Percentiles rank a stretch among this genome's conserved stretches.
Evolutionary conservation across 2,888 invertebrate genomes (phyloP).

Genomic region (Tipula helvola): DNA sequence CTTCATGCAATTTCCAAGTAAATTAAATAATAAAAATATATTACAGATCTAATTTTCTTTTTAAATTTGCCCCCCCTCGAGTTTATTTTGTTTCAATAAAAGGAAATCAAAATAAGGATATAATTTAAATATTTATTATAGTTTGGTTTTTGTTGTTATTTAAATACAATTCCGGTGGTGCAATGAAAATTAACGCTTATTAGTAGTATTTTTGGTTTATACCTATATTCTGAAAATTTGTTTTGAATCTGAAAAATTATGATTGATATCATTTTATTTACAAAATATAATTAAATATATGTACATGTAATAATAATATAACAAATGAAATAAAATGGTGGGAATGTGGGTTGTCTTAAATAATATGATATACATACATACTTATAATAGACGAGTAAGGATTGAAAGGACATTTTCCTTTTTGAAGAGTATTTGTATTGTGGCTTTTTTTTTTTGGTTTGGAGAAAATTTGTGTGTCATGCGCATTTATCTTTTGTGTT

Average conservation of each 20-base stretch:
- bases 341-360: not conserved
- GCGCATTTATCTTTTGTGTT: not conserved
- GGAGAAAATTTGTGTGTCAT: not conserved
- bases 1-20: not conserved
- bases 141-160: not conserved
- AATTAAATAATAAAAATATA: not conserved
- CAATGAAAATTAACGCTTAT: conserved; percentile 4
- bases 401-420: not conserved
- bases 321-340: not conserved
- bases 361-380: not conserved
- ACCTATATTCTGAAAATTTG: not conserved
- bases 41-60: not conserved
- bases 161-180: not conserved
- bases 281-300: not conserved
- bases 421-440: not conserved
- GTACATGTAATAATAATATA: not conserved
- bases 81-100: not conserved
- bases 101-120: not conserved
- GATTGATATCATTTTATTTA: not conserved
- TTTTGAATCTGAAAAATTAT: not conserved
- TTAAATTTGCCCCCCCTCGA: not conserved
- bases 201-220: not conserved
- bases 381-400: too few species aligned
- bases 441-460: not conserved
- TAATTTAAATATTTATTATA: not conserved